Conservation (phyloP, 2,888 invertebrate species). For the Steinernema carpocapsae region DNA sequence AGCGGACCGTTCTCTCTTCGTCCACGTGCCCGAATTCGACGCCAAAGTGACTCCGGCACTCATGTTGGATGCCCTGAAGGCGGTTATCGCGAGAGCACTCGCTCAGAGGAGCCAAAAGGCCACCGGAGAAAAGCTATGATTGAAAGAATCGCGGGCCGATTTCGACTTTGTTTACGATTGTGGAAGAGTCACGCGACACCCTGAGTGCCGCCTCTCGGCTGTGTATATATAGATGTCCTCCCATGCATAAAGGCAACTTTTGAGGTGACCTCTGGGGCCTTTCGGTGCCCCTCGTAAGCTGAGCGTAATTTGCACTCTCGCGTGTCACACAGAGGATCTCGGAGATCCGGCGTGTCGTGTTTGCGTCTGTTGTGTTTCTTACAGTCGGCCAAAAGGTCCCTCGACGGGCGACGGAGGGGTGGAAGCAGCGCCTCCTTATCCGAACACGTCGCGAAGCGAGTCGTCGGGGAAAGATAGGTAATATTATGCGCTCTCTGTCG, state of each 20-base stretch:
- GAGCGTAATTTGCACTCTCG: too few species aligned
- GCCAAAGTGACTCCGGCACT: background rate
- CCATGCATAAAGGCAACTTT: background rate
- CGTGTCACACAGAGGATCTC: too few species aligned
- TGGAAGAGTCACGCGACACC: constrained; percentile 3
- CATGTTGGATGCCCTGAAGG: background rate
- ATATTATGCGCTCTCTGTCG: background rate
- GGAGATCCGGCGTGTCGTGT: too few species aligned
- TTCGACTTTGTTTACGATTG: background rate
- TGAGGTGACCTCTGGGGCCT: background rate
- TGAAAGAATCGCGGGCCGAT: too few species aligned
- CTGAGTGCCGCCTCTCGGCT: too few species aligned
- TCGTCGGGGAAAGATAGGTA: background rate
- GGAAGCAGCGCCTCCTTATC: background rate
- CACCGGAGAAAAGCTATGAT: background rate
- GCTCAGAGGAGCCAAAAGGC: background rate
- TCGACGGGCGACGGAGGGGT: too few species aligned
- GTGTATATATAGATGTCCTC: background rate
- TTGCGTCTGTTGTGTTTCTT: constrained; percentile 1
- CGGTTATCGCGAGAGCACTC: background rate
- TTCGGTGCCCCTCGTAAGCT: too few species aligned
- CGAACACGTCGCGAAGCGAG: background rate
- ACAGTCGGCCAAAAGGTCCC: constrained; percentile 7
- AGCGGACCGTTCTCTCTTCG: constrained; percentile 41
- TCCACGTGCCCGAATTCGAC: constrained; percentile 44